A percentile compares a stretch with the other conserved stretches of the same genome.
Evolutionary conservation across 1,140 invertebrate species (phyloP).

Genomic region (Drosophila ogumai): DNA sequence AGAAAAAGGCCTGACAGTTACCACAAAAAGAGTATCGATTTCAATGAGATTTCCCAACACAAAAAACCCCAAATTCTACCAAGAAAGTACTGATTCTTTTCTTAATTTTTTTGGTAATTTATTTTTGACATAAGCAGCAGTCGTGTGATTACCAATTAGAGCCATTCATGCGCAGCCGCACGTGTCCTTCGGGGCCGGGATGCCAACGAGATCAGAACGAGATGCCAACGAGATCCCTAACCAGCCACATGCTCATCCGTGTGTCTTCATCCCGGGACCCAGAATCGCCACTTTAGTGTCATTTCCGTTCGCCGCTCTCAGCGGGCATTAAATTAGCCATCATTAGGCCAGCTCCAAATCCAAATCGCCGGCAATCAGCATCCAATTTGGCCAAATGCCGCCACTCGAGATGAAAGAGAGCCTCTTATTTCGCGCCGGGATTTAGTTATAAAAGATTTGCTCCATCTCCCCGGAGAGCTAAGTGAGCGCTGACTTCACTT

Average conservation of each 20-base stretch:
- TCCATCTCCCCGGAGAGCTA: slow-evolving; percentile 35
- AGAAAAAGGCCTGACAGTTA: neutral
- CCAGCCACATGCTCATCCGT: slow-evolving; percentile 12
- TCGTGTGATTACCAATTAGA: slow-evolving; percentile 50
- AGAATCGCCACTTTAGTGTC: slow-evolving; percentile 50
- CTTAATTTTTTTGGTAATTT: neutral
- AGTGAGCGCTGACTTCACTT: slow-evolving; percentile 61
- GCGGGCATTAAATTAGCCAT: slow-evolving; percentile 72
- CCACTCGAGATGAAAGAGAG: slow-evolving; percentile 22
- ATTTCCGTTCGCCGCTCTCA: slow-evolving; percentile 61
- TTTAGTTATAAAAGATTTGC: slow-evolving; percentile 72
- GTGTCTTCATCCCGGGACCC: slow-evolving; percentile 6
- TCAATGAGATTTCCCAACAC: neutral
- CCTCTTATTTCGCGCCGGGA: slow-evolving; percentile 34
- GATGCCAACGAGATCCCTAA: slow-evolving; percentile 17
- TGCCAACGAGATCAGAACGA: slow-evolving; percentile 4
- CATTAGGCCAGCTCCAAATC: slow-evolving; percentile 67
- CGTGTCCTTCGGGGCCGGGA: slow-evolving; percentile 45
- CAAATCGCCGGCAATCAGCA: slow-evolving; percentile 70
- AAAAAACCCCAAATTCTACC: neutral
- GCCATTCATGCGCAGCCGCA: slow-evolving; percentile 52
- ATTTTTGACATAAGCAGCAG: slow-evolving; percentile 1
- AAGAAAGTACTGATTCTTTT: neutral
- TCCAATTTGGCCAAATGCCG: slow-evolving; percentile 79
- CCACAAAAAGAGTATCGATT: neutral